These are phyloP conservation scores for Andrena cerasifolii DNA, from an alignment of 1,140 invertebrate species.

Conservation along the genomic window DNA sequence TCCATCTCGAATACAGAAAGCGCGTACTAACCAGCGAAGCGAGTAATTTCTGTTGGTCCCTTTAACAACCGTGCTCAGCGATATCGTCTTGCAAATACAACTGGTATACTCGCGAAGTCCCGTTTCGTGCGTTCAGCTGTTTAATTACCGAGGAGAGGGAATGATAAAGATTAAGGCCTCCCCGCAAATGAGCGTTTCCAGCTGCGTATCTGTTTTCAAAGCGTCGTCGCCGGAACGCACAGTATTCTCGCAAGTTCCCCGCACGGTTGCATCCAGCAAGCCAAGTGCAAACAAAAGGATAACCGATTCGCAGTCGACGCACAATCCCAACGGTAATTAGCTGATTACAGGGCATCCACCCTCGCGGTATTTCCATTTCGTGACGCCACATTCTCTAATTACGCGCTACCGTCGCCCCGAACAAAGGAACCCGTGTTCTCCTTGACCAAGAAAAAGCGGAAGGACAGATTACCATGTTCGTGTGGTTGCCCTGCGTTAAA, in stretches of 20 bases:
- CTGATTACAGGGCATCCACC: slow-evolving; percentile 45
- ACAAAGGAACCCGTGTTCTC: slow-evolving; percentile 21
- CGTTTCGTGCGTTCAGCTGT: background rate
- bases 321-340: slow-evolving; percentile 46
- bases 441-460: slow-evolving; percentile 6
- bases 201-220: slow-evolving; percentile 21
- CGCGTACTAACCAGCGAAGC: no score
- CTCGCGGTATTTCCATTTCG: slow-evolving; percentile 30
- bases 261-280: background rate
- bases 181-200: slow-evolving; percentile 1
- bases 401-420: slow-evolving; percentile 5
- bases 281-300: slow-evolving; percentile 21
- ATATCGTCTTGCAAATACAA: background rate
- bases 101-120: background rate
- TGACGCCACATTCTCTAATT: slow-evolving; percentile 54
- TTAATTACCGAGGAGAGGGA: background rate
- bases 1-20: no score
- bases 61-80: background rate
- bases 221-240: background rate
- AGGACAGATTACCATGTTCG: slow-evolving; percentile 1
- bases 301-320: slow-evolving; percentile 21
- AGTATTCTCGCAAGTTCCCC: background rate
- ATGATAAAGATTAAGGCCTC: background rate
- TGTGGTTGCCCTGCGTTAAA: background rate
- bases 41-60: no score